Conservation (phyloP, 2,888 invertebrate genomes). For the Drosophila cognata region DNA sequence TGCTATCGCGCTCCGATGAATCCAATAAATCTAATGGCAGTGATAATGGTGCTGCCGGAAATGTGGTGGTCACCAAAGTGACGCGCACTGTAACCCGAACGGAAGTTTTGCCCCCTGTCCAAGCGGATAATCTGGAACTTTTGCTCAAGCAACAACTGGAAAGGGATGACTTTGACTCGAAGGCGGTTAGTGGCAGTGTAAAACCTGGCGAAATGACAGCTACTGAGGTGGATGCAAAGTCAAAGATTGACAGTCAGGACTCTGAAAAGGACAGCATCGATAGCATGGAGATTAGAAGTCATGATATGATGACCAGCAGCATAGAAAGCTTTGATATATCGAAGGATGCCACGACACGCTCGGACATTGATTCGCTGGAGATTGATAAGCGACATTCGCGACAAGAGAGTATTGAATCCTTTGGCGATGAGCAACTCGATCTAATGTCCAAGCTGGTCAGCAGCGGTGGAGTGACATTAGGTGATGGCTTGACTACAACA, state of each 20-base stretch:
- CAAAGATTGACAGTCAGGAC: conserved; percentile 81
- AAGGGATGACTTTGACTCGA: conserved; percentile 81
- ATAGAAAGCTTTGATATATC: conserved; percentile 86
- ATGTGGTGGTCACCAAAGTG: conserved; percentile 71
- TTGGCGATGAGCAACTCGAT: conserved; percentile 81
- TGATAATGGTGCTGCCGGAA: conserved; percentile 72
- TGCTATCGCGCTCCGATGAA: conserved; percentile 86
- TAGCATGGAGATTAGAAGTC: conserved; percentile 88
- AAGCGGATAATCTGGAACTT: conserved; percentile 78
- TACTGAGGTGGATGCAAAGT: conserved; percentile 87
- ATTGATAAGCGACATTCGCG: conserved; percentile 80
- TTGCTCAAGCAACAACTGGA: conserved; percentile 84
- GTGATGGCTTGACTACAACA: conserved; percentile 78
- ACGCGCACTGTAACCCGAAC: conserved; percentile 79
- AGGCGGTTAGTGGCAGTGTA: conserved; percentile 86
- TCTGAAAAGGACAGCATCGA: conserved; percentile 88
- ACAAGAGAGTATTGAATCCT: conserved; percentile 84
- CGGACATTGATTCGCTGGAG: conserved; percentile 84
- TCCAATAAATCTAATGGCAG: conserved; percentile 84
- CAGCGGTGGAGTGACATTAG: conserved; percentile 62
- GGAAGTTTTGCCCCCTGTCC: conserved; percentile 65
- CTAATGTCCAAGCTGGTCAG: conserved; percentile 69
- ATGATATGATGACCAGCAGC: conserved; percentile 87
- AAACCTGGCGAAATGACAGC: conserved; percentile 88
- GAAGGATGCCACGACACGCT: conserved; percentile 83